phyloP scores from a whole-genome alignment of 1,140 invertebrate genomes.

The Zophobas atratus region DNA sequence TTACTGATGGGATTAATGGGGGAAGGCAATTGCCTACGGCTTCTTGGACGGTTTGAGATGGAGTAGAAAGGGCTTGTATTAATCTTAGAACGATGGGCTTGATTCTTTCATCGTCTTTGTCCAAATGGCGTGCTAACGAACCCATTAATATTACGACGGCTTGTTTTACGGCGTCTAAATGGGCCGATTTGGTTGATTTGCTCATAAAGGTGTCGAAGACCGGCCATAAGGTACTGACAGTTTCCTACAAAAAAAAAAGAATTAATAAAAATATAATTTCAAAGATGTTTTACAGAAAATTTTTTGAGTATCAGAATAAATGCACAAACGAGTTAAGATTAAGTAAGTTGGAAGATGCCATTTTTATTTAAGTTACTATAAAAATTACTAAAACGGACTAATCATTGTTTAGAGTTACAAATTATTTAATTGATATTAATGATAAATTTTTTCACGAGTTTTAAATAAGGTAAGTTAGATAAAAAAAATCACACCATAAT shows the following conservation, averaged over 20 bases:
- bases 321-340: no score
- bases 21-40: constrained; percentile 97
- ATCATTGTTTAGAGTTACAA: no score
- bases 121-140: constrained; percentile 94
- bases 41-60: constrained; percentile 98
- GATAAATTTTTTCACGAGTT: no score
- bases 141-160: constrained; percentile 98
- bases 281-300: no score
- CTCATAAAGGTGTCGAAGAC: constrained; percentile 94
- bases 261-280: neutral
- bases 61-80: constrained; percentile 93
- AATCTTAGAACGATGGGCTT: constrained; percentile 94
- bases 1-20: constrained; percentile 92
- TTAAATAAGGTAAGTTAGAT: no score
- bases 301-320: no score
- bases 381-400: no score
- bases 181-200: constrained; percentile 90
- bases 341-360: no score
- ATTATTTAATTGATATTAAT: no score
- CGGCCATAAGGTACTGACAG: constrained; percentile 83
- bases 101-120: constrained; percentile 88
- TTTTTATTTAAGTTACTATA: no score
- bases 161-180: constrained; percentile 93
- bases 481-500: no score
- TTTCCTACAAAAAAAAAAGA: constrained; percentile 67